Base-by-base conservation (phyloP, 1,140 invertebrate genomes). In the Metaphire vulgaris region DNA sequence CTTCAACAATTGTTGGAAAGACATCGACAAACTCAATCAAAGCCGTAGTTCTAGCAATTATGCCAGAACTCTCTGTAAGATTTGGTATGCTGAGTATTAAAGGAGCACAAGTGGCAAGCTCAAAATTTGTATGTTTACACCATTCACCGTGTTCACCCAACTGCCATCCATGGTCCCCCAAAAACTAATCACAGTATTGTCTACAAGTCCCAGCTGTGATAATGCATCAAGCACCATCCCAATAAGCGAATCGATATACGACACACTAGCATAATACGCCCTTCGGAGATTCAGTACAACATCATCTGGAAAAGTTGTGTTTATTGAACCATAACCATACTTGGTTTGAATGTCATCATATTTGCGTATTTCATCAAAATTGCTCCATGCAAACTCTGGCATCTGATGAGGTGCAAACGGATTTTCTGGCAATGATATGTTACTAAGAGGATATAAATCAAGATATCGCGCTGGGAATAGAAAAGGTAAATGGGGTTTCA, bases 1-100 rank as follows among this genome's bases (percentile, higher is more conserved):
- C 80, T 78, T 94, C 91, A 6, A 90, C 90, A 77, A 96, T 82
- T 0, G 93, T 94, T 41, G 94, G 93, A 84, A 94, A 95, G 75
- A 95, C 82, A 85, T 95, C 93, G 0, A 95, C 87, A 1, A 95
- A 83, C 87, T 96, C 94, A 0, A 92, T 91, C 0, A 89, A 77
- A 28, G 84, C 70, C 83, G 84, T 34, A 2, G 76, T 80, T 16
- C 73, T 67, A 1, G 73, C 33, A 12, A 32, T 56, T 2, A 66
- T 31, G 14, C 66, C 41, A 21, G 41, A 56, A 12, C 41, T 56
- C 21, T 21, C 6, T 56, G 41, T 21, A 1, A 80, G 26, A 14
- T 76, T 77, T 1, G 79, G 80, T 28, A 79, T 75, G n/a, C 75
- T 70, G 30, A 81, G 69, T 72, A 80, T 76, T 79, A 81, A 79